These are phyloP conservation scores for Labeo calbasu DNA, from an alignment of 2,797 vertebrate species.

Conservation along the genomic window DNA sequence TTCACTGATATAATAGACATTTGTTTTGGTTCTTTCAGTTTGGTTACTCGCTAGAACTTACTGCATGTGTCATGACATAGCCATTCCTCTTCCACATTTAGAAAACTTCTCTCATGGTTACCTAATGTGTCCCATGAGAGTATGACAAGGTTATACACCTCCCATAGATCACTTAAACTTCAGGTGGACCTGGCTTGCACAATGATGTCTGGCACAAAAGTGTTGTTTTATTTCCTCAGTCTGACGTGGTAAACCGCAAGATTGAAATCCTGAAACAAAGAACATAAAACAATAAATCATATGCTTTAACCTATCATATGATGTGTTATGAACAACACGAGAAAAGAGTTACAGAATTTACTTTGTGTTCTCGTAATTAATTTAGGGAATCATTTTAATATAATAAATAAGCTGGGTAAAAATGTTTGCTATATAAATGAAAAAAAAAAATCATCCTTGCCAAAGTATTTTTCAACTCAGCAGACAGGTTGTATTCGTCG, in stretches of 20 bases:
- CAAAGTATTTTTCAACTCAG: constrained; percentile 2
- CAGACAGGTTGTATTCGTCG: constrained; percentile 40
- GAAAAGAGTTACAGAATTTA: not conserved
- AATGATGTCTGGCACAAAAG: constrained; percentile 22
- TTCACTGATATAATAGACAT: constrained; percentile 51
- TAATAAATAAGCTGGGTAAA: constrained; percentile 20
- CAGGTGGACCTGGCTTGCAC: constrained; percentile 50
- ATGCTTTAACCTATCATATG: not conserved
- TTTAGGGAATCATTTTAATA: not conserved
- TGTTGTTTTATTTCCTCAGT: not conserved
- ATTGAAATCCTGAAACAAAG: not conserved
- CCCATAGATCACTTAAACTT: constrained; percentile 68
- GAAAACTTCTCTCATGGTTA: constrained; percentile 81
- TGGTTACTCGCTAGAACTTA: constrained; percentile 69
- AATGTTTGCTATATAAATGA: constrained; percentile 12
- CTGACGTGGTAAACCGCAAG: constrained; percentile 25
- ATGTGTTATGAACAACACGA: constrained; percentile 10
- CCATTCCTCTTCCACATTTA: constrained; percentile 82
- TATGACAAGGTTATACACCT: constrained; percentile 75
- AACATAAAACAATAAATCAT: constrained; percentile 13
- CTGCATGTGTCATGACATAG: constrained; percentile 78
- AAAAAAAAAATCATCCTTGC: not conserved
- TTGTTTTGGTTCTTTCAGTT: constrained; percentile 68
- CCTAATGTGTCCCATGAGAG: constrained; percentile 79
- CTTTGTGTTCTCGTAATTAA: not conserved